A percentile compares a stretch with the other conserved stretches of the same genome.
Conservation (phyloP, 1,140 invertebrate species). For the Drosophila pectinifera region DNA sequence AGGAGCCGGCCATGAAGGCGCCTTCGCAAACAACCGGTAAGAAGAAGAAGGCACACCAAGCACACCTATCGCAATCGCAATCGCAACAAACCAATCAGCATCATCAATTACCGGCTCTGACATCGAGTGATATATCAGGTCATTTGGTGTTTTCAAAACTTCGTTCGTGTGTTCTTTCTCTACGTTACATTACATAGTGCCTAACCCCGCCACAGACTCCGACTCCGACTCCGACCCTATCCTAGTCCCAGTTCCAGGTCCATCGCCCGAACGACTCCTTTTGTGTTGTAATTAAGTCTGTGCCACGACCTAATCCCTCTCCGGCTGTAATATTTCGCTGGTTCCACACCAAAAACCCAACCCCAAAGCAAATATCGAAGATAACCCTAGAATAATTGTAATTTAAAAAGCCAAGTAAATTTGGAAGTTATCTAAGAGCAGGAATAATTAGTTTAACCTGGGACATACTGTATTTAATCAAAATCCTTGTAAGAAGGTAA, state of each 20-base stretch:
- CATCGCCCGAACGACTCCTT: conserved; percentile 3
- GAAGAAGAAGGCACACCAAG: conserved; percentile 86
- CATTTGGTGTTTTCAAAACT: conserved; percentile 84
- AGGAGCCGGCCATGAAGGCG: conserved; percentile 85
- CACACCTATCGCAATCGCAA: conserved; percentile 85
- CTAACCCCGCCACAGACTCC: conserved; percentile 1
- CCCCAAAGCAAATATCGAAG: not conserved
- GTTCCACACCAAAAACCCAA: not conserved
- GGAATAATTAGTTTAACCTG: not conserved
- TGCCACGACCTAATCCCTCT: conserved; percentile 23
- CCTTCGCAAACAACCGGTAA: conserved; percentile 87
- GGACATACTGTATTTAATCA: not conserved
- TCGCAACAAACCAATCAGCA: conserved; percentile 85
- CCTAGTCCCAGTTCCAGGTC: conserved; percentile 1
- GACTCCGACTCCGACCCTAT: not conserved
- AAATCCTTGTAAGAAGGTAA: not conserved
- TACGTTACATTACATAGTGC: conserved; percentile 62
- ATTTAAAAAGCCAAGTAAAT: not conserved
- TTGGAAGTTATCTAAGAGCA: not conserved
- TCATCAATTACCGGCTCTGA: conserved; percentile 84
- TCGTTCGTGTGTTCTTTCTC: conserved; percentile 65
- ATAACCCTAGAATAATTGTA: not conserved
- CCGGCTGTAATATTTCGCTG: conserved; percentile 43
- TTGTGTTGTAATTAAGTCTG: conserved; percentile 56
- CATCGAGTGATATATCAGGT: conserved; percentile 85